Evolutionary conservation across 2,797 vertebrate genomes (phyloP).

Genomic region (Tragopan temminckii): DNA sequence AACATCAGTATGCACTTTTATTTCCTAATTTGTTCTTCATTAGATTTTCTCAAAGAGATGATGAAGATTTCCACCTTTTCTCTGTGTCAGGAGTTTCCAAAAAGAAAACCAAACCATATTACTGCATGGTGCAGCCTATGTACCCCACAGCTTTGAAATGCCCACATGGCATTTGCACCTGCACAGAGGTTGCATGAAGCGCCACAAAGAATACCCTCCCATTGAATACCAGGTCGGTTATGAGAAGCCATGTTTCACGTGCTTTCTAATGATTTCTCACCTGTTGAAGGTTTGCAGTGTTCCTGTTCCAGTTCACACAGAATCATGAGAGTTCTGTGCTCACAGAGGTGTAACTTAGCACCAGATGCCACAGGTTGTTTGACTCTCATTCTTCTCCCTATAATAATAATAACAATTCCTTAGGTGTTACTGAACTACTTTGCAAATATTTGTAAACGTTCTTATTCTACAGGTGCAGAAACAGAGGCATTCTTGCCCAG

Average conservation of each 20-base stretch:
- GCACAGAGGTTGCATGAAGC: background rate
- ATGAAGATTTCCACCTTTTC: background rate
- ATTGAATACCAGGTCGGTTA: background rate
- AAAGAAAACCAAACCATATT: background rate
- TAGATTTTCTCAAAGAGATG: background rate
- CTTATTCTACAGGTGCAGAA: background rate
- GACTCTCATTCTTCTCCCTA: background rate
- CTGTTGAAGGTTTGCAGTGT: background rate
- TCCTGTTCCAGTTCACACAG: fast-evolving
- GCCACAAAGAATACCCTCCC: background rate
- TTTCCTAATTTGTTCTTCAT: background rate
- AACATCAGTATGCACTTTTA: background rate
- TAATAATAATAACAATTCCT: background rate
- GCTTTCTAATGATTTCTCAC: background rate
- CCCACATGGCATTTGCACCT: background rate
- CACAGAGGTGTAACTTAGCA: background rate
- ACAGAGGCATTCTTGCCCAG: background rate
- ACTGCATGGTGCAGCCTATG: too few species aligned
- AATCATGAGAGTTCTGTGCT: background rate
- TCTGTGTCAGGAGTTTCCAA: background rate
- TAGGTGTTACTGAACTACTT: background rate
- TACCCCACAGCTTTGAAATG: too few species aligned
- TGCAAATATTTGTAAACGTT: background rate
- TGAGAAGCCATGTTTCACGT: background rate
- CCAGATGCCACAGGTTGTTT: background rate